Conservation (phyloP, 1,140 invertebrate species). For the Drosophila nigrodunni region DNA sequence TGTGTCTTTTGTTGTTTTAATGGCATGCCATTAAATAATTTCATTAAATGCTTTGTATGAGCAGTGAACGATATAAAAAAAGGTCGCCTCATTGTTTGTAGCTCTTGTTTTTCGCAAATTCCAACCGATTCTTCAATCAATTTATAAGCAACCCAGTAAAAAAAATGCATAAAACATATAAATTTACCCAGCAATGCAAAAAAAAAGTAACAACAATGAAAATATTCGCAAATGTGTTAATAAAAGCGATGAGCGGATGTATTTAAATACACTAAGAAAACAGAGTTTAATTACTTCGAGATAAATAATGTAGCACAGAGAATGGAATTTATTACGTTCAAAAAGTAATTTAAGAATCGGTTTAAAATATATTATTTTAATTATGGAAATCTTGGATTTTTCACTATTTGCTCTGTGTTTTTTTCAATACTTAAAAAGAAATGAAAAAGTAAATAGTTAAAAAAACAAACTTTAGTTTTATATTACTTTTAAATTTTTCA, state of each 20-base stretch:
- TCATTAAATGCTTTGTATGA: slow-evolving; percentile 75
- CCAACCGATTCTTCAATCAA: slow-evolving; percentile 56
- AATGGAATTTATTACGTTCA: too few species aligned
- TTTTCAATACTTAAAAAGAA: too few species aligned
- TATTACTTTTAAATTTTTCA: too few species aligned
- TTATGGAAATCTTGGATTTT: too few species aligned
- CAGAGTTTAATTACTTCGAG: background rate
- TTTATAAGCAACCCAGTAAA: slow-evolving; percentile 35
- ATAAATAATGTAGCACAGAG: background rate
- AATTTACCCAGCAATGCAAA: slow-evolving; percentile 13
- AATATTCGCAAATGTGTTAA: slow-evolving; percentile 9
- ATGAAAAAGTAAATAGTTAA: too few species aligned
- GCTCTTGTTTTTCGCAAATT: slow-evolving; percentile 34
- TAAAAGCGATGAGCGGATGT: background rate
- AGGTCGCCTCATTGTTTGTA: slow-evolving; percentile 60
- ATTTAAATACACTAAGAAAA: slow-evolving; percentile 11
- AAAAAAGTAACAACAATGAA: slow-evolving; percentile 8
- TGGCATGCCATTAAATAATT: slow-evolving; percentile 80
- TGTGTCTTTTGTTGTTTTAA: slow-evolving; percentile 74
- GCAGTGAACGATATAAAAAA: slow-evolving; percentile 56
- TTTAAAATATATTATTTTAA: too few species aligned
- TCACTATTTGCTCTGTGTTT: too few species aligned
- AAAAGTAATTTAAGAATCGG: background rate
- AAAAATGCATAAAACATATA: slow-evolving; percentile 21
- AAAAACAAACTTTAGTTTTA: too few species aligned